phyloP scores from a whole-genome alignment of 2,797 vertebrate genomes.

The Saxicola maurus region DNA sequence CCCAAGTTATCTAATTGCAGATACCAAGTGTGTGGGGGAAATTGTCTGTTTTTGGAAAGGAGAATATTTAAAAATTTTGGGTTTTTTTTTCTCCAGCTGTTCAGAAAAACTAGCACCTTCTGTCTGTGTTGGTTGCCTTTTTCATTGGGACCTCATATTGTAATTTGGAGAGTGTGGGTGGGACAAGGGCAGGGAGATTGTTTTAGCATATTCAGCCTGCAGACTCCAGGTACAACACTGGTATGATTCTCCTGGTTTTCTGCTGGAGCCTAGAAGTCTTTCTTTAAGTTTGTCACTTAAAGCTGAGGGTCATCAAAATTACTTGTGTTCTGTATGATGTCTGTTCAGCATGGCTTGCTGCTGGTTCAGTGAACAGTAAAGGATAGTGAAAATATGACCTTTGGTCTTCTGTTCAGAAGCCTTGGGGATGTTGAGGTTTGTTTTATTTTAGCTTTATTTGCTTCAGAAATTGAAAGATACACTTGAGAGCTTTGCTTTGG shows the following conservation, averaged over 20 bases:
- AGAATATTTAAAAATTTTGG: background rate
- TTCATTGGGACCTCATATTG: background rate
- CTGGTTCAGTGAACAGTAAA: background rate
- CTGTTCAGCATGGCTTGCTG: background rate
- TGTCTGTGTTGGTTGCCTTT: background rate
- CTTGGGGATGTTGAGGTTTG: background rate
- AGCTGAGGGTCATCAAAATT: background rate
- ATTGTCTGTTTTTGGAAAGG: background rate
- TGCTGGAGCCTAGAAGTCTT: background rate
- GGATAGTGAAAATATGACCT: background rate
- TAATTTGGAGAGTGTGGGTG: accelerated
- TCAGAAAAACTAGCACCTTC: background rate
- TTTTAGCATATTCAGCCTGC: background rate
- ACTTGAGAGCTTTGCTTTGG: background rate
- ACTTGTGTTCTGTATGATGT: background rate
- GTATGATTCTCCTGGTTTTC: background rate
- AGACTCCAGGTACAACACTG: background rate
- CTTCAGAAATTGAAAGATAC: background rate
- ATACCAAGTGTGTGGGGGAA: background rate
- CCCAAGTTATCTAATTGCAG: background rate
- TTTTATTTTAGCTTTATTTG: background rate
- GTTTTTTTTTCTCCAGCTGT: background rate
- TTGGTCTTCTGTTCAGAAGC: background rate
- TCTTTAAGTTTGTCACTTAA: background rate
- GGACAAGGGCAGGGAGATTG: background rate